Percentiles rank a stretch among this genome's conserved stretches.
phyloP scores from a whole-genome alignment of 2,113 vertebrate genomes.

The Atrichornis clamosus region DNA sequence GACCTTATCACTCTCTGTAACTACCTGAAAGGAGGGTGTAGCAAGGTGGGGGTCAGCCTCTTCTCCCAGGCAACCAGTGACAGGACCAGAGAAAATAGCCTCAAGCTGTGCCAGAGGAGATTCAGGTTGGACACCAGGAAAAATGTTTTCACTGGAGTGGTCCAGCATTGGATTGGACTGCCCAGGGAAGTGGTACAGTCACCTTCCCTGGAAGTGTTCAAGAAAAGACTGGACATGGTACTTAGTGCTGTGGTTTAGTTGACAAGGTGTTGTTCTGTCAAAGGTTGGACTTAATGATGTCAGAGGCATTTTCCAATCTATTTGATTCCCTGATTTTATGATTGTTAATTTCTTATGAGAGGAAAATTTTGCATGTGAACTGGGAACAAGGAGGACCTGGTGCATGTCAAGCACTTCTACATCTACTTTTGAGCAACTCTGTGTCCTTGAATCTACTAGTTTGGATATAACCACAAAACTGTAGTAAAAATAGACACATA shows the following conservation, averaged over 20 bases:
- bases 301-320: neutral
- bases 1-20: too few relatives aligned
- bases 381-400: neutral
- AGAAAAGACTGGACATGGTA: too few relatives aligned
- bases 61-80: neutral
- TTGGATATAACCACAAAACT: neutral
- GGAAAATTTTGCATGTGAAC: neutral
- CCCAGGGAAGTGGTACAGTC: neutral
- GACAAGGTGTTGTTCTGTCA: neutral
- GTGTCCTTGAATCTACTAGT: neutral
- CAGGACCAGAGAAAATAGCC: neutral
- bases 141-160: neutral
- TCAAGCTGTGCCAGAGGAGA: neutral
- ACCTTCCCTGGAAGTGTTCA: neutral
- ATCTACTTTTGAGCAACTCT: neutral
- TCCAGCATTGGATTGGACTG: neutral
- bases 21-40: neutral
- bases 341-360: neutral
- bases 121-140: neutral
- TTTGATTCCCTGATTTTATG: neutral
- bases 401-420: neutral
- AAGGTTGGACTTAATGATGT: neutral
- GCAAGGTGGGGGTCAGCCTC: neutral
- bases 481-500: neutral
- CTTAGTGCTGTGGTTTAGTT: neutral